Percentiles rank a stretch among this genome's conserved stretches.
phyloP scores from a whole-genome alignment of 2,888 invertebrate species.

The Pollenia angustigena region DNA sequence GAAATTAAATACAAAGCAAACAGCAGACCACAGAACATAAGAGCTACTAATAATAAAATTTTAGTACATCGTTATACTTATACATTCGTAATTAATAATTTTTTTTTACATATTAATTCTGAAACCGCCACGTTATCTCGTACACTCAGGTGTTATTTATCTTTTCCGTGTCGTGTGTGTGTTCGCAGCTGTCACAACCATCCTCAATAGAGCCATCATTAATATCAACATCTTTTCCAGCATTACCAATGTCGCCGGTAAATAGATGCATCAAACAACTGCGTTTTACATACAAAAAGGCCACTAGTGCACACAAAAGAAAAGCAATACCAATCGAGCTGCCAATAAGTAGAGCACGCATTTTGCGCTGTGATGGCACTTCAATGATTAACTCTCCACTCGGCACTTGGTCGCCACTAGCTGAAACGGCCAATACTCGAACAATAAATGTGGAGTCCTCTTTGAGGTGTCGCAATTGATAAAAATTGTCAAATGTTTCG shows the following conservation, averaged over 20 bases:
- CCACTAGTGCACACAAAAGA: conserved; percentile 87
- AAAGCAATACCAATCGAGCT: conserved; percentile 89
- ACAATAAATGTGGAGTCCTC: conserved; percentile 91
- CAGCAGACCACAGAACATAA: conserved; percentile 19
- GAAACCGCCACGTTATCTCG: conserved; percentile 80
- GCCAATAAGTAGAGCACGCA: conserved; percentile 89
- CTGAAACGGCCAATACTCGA: conserved; percentile 88
- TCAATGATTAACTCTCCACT: conserved; percentile 87
- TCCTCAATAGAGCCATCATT: conserved; percentile 68
- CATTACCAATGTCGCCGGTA: conserved; percentile 70
- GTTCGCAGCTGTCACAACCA: conserved; percentile 76
- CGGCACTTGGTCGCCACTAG: conserved; percentile 87
- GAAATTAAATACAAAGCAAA: neutral
- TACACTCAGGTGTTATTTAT: conserved; percentile 81
- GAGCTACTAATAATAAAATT: conserved; percentile 6
- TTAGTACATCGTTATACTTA: conserved; percentile 1
- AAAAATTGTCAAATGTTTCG: conserved; percentile 89
- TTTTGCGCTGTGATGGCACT: conserved; percentile 89
- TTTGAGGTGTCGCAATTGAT: conserved; percentile 88
- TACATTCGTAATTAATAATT: conserved; percentile 54
- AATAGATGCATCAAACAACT: conserved; percentile 82
- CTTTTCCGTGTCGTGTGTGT: conserved; percentile 81
- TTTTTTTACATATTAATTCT: conserved; percentile 69
- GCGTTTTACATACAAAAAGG: conserved; percentile 85
- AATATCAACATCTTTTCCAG: conserved; percentile 53